Base-by-base conservation (phyloP, 1,140 invertebrate species). In the Episyrphus balteatus region DNA sequence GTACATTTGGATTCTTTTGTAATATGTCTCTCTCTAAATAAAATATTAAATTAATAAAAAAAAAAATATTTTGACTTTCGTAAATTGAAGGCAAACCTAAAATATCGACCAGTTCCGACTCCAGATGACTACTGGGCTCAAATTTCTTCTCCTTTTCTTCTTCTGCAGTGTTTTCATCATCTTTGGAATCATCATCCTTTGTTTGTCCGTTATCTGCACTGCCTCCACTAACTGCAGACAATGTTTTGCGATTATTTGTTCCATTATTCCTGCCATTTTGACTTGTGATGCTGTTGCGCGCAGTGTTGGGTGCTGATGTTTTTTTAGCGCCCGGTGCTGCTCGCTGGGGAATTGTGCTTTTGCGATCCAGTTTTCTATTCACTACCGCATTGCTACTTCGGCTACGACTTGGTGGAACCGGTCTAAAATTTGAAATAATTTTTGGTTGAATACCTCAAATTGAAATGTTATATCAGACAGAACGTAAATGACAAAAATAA, bases 1-100 rank as follows among this genome's bases (percentile, higher is more conserved):
- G 79, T 51, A 98, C 92, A 71, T 94, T 95, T 14, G 93, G 92
- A 75, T 98, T 92, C 71, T 93, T 94, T 72, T 97, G 92, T 49
- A 99, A 81, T 70, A 99, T 98, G 73, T 98, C 94, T 64, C 94
- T 74, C 72, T 98, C 95, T 81, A 33, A 1, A 39, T 44, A 14
- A 47, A 39, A 14, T 3, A 44, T 17, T 32, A 32, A 19, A n/a
- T 13, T 10, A 10, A 45, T 42, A n/a, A n/a, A 46, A 33, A 37
- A 13, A 47, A 26, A 26, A 38, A 32, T 18, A 40, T 13, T 14
- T 37, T 33, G 36, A 36, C 17, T 30, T 32, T 39, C n/a, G 3
- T 26, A 26, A 26, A 8, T n/a, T n/a, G 14, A 3, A 2, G 7
- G 7, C 44, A 47, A 61, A 84, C 83, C 83, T 50, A 97, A 74